Evolutionary conservation across 2,888 invertebrate genomes (phyloP).

Genomic region (Cataglyphis rosenhaueri): DNA sequence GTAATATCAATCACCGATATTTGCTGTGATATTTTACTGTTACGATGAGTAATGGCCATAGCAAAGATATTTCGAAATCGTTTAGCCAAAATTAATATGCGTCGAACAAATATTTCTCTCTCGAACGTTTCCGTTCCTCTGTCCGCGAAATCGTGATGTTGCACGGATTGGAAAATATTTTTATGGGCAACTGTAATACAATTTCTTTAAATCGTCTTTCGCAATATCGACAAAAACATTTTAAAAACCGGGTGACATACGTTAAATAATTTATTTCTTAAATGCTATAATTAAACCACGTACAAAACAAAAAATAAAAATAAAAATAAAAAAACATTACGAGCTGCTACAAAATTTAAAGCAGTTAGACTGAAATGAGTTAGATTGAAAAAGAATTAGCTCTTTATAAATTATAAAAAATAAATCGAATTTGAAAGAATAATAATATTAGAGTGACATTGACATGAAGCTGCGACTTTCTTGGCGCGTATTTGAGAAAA

Average conservation of each 20-base stretch:
- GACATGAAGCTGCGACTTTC: no score
- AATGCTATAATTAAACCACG: neutral
- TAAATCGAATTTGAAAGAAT: neutral
- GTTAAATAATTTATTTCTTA: neutral
- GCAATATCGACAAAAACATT: neutral
- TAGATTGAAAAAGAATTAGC: neutral
- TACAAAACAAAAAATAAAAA: neutral
- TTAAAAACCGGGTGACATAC: neutral
- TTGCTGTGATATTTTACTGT: conserved; percentile 33
- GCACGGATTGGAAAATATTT: conserved; percentile 31
- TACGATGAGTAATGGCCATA: conserved; percentile 4
- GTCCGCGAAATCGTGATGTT: neutral
- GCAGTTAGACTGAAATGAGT: neutral
- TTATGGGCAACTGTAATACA: conserved; percentile 7
- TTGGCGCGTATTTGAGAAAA: neutral
- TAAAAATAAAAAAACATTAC: neutral
- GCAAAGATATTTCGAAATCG: conserved; percentile 45
- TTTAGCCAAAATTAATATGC: conserved; percentile 49
- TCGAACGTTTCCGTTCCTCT: neutral
- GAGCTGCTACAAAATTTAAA: neutral
- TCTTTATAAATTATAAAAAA: neutral
- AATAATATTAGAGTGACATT: neutral
- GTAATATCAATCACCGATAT: conserved; percentile 34
- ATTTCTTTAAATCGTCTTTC: neutral
- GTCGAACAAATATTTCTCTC: conserved; percentile 48